phyloP scores from a whole-genome alignment of 2,797 vertebrate species.

The Cirrhinus mrigala region DNA sequence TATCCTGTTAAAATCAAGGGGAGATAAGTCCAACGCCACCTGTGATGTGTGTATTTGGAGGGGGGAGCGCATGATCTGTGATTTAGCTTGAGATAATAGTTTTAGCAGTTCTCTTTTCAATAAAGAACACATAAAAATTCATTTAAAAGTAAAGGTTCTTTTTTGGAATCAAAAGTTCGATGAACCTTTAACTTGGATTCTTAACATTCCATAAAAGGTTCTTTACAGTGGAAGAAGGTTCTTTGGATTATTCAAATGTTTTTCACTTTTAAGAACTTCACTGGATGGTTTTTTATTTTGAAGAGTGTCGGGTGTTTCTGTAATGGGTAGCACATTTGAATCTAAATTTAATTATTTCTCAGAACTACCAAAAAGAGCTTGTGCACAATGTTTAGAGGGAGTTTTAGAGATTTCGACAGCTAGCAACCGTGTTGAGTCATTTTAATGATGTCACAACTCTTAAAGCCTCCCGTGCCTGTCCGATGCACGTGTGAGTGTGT shows the following conservation, averaged over 20 bases:
- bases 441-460: slow-evolving; percentile 17
- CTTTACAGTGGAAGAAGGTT: background rate
- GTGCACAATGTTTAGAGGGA: background rate
- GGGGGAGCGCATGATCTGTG: slow-evolving; percentile 14
- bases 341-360: background rate
- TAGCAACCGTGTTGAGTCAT: background rate
- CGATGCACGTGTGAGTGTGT: slow-evolving; percentile 28
- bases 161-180: background rate
- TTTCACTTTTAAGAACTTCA: too few species aligned
- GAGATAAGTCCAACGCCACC: slow-evolving; percentile 47
- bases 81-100: slow-evolving; percentile 28
- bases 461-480: slow-evolving; percentile 21
- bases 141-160: background rate
- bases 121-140: background rate
- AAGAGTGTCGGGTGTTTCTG: background rate
- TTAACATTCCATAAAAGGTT: background rate
- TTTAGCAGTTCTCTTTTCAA: background rate
- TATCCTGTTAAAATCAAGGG: slow-evolving; percentile 40
- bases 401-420: background rate
- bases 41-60: slow-evolving; percentile 20
- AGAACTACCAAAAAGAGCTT: background rate
- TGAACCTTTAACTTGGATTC: background rate
- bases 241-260: background rate
- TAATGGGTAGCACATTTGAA: background rate
- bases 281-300: background rate